Conservation (phyloP, 2,113 vertebrate species). For the Passer montanus region DNA sequence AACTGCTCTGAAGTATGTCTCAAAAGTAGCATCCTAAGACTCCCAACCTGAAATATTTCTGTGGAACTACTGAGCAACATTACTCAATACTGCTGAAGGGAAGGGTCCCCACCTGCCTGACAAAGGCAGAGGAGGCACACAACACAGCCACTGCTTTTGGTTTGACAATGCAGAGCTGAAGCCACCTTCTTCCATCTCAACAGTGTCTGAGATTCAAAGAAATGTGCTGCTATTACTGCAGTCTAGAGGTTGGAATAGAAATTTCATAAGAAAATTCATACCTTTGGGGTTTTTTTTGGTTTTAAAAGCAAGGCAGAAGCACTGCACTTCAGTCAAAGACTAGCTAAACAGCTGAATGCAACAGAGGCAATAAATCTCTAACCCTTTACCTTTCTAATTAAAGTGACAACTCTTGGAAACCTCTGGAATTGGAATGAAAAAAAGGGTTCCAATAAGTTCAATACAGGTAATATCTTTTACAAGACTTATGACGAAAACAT, state of each 20-base stretch:
- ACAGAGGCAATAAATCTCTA: not conserved
- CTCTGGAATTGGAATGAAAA: not conserved
- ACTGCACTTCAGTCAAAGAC: not conserved
- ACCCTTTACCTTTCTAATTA: not conserved
- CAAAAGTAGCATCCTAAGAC: not conserved
- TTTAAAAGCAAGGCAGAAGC: not conserved
- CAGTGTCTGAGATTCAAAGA: not conserved
- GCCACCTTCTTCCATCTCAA: not conserved
- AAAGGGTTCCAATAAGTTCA: not conserved
- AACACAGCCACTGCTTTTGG: not conserved
- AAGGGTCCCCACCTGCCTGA: not conserved
- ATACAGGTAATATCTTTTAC: not conserved
- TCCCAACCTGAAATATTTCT: not conserved
- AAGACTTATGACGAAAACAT: not conserved
- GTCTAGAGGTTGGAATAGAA: not conserved
- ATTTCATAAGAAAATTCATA: not conserved
- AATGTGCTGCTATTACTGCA: not conserved
- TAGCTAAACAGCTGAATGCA: not conserved
- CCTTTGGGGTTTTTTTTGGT: rapidly evolving
- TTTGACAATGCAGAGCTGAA: not conserved
- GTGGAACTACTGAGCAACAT: not conserved
- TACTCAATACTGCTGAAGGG: not conserved
- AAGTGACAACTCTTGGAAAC: not conserved
- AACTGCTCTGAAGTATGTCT: not conserved
- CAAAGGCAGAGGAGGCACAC: not conserved